A percentile compares a stretch with the other conserved stretches of the same genome.
Evolutionary conservation across 2,113 vertebrate species (phyloP).

Genomic region (Haplochromis vanheusdeni): DNA sequence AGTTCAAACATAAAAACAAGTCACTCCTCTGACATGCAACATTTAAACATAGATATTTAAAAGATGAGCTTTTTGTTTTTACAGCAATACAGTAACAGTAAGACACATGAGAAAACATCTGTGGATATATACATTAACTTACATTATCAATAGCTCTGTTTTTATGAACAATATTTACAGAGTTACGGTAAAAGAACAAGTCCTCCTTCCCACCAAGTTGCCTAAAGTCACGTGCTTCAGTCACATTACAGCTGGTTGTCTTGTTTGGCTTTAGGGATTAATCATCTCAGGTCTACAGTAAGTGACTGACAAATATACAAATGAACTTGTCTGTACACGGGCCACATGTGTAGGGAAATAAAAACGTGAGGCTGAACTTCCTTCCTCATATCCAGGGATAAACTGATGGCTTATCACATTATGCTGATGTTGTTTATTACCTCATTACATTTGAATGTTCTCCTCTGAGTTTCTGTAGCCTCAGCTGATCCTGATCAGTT

Average conservation of each 20-base stretch:
- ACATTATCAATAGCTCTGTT: constrained; percentile 62
- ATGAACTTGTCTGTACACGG: constrained; percentile 3
- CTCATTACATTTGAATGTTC: not conserved
- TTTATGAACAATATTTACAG: constrained; percentile 69
- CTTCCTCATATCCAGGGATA: not conserved
- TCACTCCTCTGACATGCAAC: constrained; percentile 61
- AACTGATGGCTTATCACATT: constrained; percentile 32
- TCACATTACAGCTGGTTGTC: not conserved
- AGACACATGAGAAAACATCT: constrained; percentile 63
- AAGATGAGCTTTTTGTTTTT: constrained; percentile 40
- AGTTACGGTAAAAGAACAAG: not conserved
- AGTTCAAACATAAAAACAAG: constrained; percentile 7
- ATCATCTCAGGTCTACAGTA: not conserved
- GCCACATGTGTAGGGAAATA: constrained; percentile 1
- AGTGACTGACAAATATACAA: constrained; percentile 32
- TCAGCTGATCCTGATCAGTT: not conserved
- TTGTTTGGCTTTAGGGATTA: constrained; percentile 37
- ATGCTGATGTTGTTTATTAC: not conserved
- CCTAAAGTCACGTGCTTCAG: not conserved
- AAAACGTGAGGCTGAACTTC: not conserved
- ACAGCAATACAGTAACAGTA: constrained; percentile 42
- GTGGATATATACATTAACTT: constrained; percentile 64
- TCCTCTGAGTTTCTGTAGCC: not conserved
- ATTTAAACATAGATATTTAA: constrained; percentile 53
- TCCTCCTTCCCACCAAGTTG: not conserved